These are phyloP conservation scores for Caenorhabditis becei DNA, from an alignment of 2,888 invertebrate species.

Conservation along the genomic window DNA sequence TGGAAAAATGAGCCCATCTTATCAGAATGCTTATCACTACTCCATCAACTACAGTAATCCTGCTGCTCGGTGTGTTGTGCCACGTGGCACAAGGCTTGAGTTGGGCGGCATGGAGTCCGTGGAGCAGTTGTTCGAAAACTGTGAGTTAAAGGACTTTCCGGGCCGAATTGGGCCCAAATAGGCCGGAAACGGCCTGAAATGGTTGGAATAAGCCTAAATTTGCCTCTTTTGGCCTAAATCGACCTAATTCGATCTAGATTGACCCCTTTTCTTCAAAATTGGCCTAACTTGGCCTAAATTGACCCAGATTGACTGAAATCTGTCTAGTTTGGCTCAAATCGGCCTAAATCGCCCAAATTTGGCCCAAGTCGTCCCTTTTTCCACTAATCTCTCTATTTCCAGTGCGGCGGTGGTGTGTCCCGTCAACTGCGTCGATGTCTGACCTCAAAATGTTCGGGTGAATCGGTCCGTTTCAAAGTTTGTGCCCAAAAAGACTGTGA, in stretches of 20 bases:
- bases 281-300: too few relatives aligned
- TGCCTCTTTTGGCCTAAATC: too few relatives aligned
- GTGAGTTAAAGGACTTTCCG: too few relatives aligned
- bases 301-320: too few relatives aligned
- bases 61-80: conserved; percentile 18
- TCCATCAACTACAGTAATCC: conserved; percentile 24
- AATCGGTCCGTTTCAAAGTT: conserved; percentile 67
- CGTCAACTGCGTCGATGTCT: conserved; percentile 77
- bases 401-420: conserved; percentile 76
- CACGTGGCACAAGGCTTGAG: conserved; percentile 39
- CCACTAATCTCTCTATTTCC: conserved; percentile 21
- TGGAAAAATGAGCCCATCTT: background rate
- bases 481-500: conserved; percentile 71
- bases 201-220: too few relatives aligned
- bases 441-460: conserved; percentile 74
- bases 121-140: conserved; percentile 74
- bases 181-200: too few relatives aligned
- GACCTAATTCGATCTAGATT: too few relatives aligned
- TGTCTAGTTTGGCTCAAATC: too few relatives aligned
- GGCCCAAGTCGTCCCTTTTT: too few relatives aligned
- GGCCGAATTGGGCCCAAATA: too few relatives aligned
- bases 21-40: background rate
- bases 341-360: too few relatives aligned
- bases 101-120: conserved; percentile 75
- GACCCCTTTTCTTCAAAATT: too few relatives aligned